Evolutionary conservation across 1,140 invertebrate genomes (phyloP), one percentile per base, ranked within the genome.

Genomic region (Drosophila bocki): DNA sequence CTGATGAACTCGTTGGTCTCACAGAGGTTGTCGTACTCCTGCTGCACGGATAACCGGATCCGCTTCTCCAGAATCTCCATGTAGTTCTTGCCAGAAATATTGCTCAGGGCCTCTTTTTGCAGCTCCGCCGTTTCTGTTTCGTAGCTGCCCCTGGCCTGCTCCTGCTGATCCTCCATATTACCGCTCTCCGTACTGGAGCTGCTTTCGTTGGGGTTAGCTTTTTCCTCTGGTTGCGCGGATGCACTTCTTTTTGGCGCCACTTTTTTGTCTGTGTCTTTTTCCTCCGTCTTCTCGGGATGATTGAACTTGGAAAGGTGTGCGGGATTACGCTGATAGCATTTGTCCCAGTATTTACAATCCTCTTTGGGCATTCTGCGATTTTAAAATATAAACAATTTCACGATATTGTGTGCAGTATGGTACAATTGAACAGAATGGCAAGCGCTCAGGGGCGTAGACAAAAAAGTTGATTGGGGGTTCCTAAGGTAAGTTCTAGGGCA

Each of bases 301-400:
- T 96, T 96, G 67, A 95, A 98, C 84, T 96, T 95, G 64, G 95
- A 93, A 44, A 95, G 93, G 94, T 98, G 97, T 1, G 94, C 93
- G 11, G 95, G 93, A 94, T 97, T 98, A 92, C 96, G 97, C 86
- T 97, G 96, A 93, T 98, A 98, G 93, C 97, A 98, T 79, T 96
- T 95, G 19, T 80, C 92, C 39, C 96, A 96, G 91, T 97, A 98
- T 93, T 96, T 96, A 93, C 97, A 98, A 54, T 92, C 76, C 42
- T 78, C 70, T 58, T 92, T 92, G 1, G 91, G 78, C 91, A 92
- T 92, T 78, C 45, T 67, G 59, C 44, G 9, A 29, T 53, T 63
- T 32, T 41, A 48, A 54, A 61, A 47, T 37, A 51, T 47, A n/a
- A 50, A 72, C 32, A 37, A 51, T 62, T 67, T 59, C 8, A 57